Conservation (phyloP, 2,113 vertebrate genomes). For the Chionodraco myersi region DNA sequence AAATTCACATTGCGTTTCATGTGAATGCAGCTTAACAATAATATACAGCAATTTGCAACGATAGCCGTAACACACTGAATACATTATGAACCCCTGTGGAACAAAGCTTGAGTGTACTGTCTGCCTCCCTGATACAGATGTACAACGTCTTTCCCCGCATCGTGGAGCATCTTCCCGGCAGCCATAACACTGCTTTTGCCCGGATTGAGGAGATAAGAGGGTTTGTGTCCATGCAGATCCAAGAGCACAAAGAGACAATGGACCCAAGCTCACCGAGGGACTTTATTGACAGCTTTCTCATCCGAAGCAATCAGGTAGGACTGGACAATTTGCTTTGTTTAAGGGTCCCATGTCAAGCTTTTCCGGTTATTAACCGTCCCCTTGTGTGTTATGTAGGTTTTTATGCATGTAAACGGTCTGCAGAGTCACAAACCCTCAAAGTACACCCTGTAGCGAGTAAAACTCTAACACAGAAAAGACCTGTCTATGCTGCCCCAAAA, state of each 20-base stretch:
- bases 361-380: too few species aligned
- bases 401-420: too few species aligned
- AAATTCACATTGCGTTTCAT: too few species aligned
- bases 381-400: too few species aligned
- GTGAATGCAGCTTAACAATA: too few species aligned
- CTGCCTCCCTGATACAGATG: conserved; percentile 70
- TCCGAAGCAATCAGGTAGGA: conserved; percentile 82
- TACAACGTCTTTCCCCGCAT: conserved; percentile 85
- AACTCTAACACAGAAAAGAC: too few species aligned
- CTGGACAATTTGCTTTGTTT: background rate
- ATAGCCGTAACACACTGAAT: background rate
- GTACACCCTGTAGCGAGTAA: too few species aligned
- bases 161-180: conserved; percentile 81
- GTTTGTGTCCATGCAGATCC: conserved; percentile 77
- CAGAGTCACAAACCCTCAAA: too few species aligned
- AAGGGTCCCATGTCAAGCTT: too few species aligned
- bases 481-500: too few species aligned
- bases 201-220: background rate
- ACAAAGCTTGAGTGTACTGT: background rate
- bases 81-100: background rate
- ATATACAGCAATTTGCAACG: too few species aligned
- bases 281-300: conserved; percentile 87
- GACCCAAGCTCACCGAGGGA: conserved; percentile 79
- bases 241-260: conserved; percentile 78
- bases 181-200: conserved; percentile 66